phyloP scores from a whole-genome alignment of 2,113 vertebrate genomes.

The Psilopsiagon aurifrons region DNA sequence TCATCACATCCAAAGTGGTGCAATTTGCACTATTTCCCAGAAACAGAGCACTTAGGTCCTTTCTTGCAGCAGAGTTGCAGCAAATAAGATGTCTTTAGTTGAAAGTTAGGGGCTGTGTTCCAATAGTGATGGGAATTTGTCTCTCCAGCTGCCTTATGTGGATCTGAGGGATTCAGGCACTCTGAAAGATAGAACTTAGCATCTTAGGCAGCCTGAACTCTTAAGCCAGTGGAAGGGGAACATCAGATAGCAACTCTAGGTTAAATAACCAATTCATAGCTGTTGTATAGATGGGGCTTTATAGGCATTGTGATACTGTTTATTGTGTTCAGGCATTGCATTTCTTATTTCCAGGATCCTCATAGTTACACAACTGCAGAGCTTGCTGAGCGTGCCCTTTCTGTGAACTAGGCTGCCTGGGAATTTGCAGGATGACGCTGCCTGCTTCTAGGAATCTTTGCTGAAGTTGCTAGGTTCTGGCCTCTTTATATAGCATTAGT shows the following conservation, averaged over 20 bases:
- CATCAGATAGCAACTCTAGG: neutral
- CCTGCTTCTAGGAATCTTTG: constrained; percentile 9
- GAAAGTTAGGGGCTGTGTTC: neutral
- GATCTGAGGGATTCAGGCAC: neutral
- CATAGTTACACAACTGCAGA: neutral
- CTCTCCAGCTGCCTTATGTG: neutral
- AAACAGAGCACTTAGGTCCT: neutral
- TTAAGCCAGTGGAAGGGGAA: neutral
- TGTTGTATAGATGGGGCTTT: neutral
- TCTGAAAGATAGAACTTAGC: neutral
- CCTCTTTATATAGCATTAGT: neutral
- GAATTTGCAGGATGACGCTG: neutral
- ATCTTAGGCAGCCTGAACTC: neutral
- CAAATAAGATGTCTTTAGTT: neutral
- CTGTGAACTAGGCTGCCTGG: constrained; percentile 9
- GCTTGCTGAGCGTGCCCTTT: neutral
- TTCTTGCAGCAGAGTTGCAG: neutral
- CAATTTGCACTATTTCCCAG: neutral
- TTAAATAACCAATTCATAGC: neutral
- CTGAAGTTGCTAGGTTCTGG: constrained; percentile 13
- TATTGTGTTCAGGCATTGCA: neutral
- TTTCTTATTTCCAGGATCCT: neutral
- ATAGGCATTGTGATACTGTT: neutral
- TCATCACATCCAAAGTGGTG: neutral
- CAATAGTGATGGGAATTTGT: neutral